These are phyloP conservation scores for Conomelus anceps DNA, from an alignment of 2,888 invertebrate species.

Conservation along the genomic window DNA sequence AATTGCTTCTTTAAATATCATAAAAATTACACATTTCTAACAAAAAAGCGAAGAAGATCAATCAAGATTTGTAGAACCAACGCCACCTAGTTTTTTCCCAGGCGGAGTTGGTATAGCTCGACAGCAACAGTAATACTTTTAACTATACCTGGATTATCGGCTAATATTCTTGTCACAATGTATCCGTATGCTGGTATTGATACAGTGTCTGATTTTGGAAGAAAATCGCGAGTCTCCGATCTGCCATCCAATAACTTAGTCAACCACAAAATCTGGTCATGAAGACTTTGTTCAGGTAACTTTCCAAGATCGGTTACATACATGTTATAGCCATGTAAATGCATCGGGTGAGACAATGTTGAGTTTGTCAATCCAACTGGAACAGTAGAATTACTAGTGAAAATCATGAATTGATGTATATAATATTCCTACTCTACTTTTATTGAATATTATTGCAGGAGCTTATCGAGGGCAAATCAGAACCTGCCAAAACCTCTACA, in stretches of 20 bases:
- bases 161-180: background rate
- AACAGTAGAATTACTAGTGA: background rate
- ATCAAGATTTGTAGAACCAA: too few relatives aligned
- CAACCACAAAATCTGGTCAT: background rate
- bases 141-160: conserved; percentile 4
- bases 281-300: background rate
- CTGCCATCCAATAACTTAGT: background rate
- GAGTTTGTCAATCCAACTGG: background rate
- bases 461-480: too few relatives aligned
- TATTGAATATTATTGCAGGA: too few relatives aligned
- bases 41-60: too few relatives aligned
- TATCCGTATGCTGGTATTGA: background rate
- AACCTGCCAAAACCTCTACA: too few relatives aligned
- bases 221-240: background rate
- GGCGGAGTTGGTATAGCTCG: background rate
- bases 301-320: conserved; percentile 5
- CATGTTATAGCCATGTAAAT: conserved; percentile 7
- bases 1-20: too few relatives aligned
- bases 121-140: background rate
- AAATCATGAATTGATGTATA: background rate
- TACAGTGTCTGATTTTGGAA: background rate
- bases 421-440: too few relatives aligned
- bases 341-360: conserved; percentile 6
- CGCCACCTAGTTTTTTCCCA: too few relatives aligned
- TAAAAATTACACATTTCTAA: too few relatives aligned